Conservation (phyloP, 2,113 vertebrate species). For the Nerophis ophidion region DNA sequence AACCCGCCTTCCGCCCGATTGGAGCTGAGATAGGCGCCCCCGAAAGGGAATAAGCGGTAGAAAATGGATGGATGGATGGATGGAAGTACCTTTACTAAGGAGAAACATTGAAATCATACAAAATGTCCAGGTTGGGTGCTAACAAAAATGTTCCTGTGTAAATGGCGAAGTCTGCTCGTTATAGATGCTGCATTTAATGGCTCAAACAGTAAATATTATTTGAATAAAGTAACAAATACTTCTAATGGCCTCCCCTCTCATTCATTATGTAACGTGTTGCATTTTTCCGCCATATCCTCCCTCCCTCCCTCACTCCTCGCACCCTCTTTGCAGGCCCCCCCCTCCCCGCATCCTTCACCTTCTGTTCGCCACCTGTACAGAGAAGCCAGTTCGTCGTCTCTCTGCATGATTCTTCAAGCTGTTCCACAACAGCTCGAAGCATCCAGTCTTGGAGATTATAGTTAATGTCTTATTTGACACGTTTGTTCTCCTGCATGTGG, state of each 20-base stretch:
- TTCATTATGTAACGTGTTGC: slow-evolving; percentile 65
- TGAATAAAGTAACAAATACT: slow-evolving; percentile 37
- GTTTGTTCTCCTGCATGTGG: slow-evolving; percentile 24
- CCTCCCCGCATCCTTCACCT: slow-evolving; percentile 63
- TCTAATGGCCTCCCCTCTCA: slow-evolving; percentile 53
- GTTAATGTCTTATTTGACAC: slow-evolving; percentile 24
- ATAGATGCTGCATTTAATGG: slow-evolving; percentile 10
- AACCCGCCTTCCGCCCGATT: too few relatives aligned
- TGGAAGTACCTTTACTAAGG: too few relatives aligned
- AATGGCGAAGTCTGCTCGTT: not conserved
- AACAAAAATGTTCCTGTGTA: too few relatives aligned
- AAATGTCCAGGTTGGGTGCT: too few relatives aligned
- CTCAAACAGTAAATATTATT: slow-evolving; percentile 15
- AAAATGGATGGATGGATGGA: too few relatives aligned
- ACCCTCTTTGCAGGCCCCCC: slow-evolving; percentile 36
- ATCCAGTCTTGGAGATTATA: slow-evolving; percentile 32
- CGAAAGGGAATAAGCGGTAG: too few relatives aligned
- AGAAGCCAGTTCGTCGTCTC: slow-evolving; percentile 59
- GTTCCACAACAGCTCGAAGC: slow-evolving; percentile 43
- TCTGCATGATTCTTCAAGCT: slow-evolving; percentile 65
- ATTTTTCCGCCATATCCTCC: slow-evolving; percentile 28
- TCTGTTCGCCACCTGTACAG: slow-evolving; percentile 69
- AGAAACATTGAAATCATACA: too few relatives aligned
- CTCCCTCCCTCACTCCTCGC: slow-evolving; percentile 28
- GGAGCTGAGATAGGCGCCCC: too few relatives aligned